Conservation (phyloP, 2,888 invertebrate genomes). For the Hymenopus coronatus region DNA sequence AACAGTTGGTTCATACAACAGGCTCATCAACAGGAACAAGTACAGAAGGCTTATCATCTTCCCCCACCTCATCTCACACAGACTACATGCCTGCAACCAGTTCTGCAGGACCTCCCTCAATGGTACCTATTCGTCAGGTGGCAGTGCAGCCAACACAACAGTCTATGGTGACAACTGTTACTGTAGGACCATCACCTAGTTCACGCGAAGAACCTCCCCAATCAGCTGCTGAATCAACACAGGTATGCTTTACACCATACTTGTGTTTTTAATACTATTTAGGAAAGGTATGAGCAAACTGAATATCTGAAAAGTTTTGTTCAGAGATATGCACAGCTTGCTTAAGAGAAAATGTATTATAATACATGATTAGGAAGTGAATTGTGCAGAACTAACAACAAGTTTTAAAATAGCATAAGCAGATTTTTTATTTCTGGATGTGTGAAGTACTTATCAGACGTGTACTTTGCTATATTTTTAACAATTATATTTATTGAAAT, state of each 20-base stretch:
- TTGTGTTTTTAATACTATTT: no score
- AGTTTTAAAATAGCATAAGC: no score
- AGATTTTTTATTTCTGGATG: no score
- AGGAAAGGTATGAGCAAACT: no score
- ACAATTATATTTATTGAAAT: no score
- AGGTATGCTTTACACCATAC: conserved; percentile 36
- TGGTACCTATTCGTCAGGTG: conserved; percentile 54
- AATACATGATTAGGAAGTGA: no score
- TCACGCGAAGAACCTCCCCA: conserved; percentile 15
- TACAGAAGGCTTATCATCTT: conserved; percentile 59
- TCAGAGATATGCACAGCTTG: no score
- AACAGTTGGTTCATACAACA: conserved; percentile 52
- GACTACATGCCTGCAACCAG: conserved; percentile 86
- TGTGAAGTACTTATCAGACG: no score
- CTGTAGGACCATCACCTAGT: conserved; percentile 16
- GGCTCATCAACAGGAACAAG: conserved; percentile 54
- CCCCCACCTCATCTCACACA: conserved; percentile 72
- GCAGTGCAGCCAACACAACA: conserved; percentile 33
- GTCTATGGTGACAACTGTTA: conserved; percentile 29
- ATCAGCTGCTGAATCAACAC: conserved; percentile 51
- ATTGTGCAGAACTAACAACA: no score
- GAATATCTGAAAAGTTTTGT: no score
- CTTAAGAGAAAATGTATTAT: no score
- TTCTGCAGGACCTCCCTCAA: conserved; percentile 55
- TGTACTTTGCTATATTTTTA: no score